Percentiles rank a stretch among this genome's conserved stretches.
These are phyloP conservation scores for Otus sunia DNA, from an alignment of 2,113 vertebrate genomes.

Conservation along the genomic window DNA sequence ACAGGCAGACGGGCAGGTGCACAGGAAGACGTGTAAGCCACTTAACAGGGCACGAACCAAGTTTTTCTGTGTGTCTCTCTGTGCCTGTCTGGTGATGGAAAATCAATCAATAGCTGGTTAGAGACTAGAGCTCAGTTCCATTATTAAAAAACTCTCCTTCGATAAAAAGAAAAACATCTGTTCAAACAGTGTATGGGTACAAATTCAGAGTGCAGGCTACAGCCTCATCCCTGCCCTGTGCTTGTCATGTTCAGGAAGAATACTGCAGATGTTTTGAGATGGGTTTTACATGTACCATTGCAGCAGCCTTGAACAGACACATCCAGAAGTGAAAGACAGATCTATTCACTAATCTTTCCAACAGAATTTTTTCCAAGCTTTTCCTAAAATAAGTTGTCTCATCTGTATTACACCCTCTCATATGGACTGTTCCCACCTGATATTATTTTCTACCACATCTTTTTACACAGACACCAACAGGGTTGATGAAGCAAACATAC, in stretches of 20 bases:
- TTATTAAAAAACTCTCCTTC: conserved; percentile 31
- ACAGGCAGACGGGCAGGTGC: neutral
- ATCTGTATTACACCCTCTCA: neutral
- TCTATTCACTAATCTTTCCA: neutral
- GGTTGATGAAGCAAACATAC: neutral
- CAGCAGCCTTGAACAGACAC: neutral
- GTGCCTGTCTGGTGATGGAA: conserved; percentile 18
- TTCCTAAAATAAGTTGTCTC: neutral
- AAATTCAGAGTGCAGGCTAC: conserved; percentile 13
- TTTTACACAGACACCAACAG: neutral
- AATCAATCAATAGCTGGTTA: conserved; percentile 52
- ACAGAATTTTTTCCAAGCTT: neutral
- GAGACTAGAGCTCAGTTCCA: conserved; percentile 14
- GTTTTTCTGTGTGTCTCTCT: neutral
- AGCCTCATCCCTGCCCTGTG: conserved; percentile 16
- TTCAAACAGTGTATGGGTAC: neutral
- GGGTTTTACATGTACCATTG: neutral
- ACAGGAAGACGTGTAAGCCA: neutral
- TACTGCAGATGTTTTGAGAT: conserved; percentile 22
- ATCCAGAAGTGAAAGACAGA: neutral
- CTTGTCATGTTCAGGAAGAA: neutral
- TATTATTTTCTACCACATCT: neutral
- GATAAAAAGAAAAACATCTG: conserved; percentile 48
- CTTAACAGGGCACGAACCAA: neutral
- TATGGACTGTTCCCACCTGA: neutral